These are phyloP conservation scores for Channa argus DNA, from an alignment of 2,113 vertebrate genomes.

Conservation along the genomic window DNA sequence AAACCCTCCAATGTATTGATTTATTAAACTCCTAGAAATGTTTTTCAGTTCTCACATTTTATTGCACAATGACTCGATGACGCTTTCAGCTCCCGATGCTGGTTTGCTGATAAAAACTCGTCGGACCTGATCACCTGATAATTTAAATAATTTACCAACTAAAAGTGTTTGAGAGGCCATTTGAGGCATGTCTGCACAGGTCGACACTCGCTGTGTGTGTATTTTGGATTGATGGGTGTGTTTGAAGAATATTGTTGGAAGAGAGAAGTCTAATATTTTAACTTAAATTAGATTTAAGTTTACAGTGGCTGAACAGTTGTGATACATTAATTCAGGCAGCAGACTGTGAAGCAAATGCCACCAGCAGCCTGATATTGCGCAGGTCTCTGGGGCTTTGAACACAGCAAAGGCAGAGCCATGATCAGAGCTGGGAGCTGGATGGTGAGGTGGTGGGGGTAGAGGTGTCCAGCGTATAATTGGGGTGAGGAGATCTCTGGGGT, in stretches of 20 bases:
- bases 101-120: background rate
- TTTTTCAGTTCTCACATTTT: background rate
- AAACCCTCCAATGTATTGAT: too few species aligned
- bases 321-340: slow-evolving; percentile 17
- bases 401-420: slow-evolving; percentile 43
- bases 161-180: too few species aligned
- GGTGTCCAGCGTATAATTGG: slow-evolving; percentile 82
- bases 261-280: too few species aligned
- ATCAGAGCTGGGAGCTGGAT: slow-evolving; percentile 49
- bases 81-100: background rate
- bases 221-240: too few species aligned
- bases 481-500: slow-evolving; percentile 80
- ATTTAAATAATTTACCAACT: too few species aligned
- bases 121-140: background rate
- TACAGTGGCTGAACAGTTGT: background rate
- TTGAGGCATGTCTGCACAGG: slow-evolving; percentile 5
- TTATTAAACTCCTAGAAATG: too few species aligned
- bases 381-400: slow-evolving; percentile 46
- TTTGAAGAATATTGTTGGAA: too few species aligned
- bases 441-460: slow-evolving; percentile 40
- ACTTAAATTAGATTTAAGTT: background rate
- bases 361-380: slow-evolving; percentile 41
- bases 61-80: background rate
- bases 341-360: slow-evolving; percentile 36
- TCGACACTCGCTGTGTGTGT: background rate